Evolutionary conservation across 2,797 vertebrate genomes (phyloP).

Genomic region (Uromys caudimaculatus): DNA sequence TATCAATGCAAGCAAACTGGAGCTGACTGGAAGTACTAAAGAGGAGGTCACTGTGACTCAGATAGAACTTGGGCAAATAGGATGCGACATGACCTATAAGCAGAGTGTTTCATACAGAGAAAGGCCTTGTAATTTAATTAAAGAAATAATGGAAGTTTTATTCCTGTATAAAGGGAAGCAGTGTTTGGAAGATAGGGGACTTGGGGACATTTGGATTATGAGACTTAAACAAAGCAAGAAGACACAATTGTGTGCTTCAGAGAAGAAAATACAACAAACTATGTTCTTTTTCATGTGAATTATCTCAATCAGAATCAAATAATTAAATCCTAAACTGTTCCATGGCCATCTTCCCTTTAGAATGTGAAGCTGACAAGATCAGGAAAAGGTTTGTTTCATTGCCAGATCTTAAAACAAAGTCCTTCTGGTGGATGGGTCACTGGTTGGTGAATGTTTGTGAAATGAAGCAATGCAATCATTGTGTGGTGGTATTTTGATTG

Average conservation of each 20-base stretch:
- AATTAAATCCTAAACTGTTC: neutral
- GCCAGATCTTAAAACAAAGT: neutral
- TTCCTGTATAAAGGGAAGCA: neutral
- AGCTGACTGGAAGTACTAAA: neutral
- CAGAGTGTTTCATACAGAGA: neutral
- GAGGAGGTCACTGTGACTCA: neutral
- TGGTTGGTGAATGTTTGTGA: neutral
- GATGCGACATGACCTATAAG: neutral
- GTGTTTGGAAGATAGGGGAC: neutral
- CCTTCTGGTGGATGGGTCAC: neutral
- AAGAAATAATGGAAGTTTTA: conserved; percentile 25
- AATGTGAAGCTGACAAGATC: neutral
- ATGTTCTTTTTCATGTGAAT: neutral
- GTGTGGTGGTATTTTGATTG: conserved; percentile 21
- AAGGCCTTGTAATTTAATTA: neutral
- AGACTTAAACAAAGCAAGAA: neutral
- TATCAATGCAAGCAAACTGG: neutral
- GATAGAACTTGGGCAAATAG: neutral
- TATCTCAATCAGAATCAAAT: neutral
- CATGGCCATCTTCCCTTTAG: conserved; percentile 12
- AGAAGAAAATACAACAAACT: neutral
- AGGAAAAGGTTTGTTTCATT: conserved; percentile 25
- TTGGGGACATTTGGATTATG: neutral
- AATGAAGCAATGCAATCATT: conserved; percentile 14
- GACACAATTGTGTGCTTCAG: neutral